These are phyloP conservation scores for Leistus spinibarbis DNA, from an alignment of 2,888 invertebrate genomes.

Conservation along the genomic window DNA sequence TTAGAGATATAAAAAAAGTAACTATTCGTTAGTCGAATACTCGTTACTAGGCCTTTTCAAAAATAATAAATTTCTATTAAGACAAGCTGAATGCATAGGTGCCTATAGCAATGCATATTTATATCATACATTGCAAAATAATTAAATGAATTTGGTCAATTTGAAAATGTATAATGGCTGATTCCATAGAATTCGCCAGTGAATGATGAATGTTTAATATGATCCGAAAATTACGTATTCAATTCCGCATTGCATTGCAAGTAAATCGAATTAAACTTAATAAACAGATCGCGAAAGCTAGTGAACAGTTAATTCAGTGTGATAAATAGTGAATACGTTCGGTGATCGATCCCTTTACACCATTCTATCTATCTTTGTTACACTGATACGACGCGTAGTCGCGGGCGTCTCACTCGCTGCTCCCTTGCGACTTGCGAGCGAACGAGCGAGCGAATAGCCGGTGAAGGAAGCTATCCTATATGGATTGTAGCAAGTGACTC, in stretches of 20 bases:
- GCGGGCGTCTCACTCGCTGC: background rate
- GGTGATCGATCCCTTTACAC: background rate
- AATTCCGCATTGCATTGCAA: background rate
- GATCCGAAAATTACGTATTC: background rate
- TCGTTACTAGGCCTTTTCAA: no score
- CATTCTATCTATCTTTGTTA: background rate
- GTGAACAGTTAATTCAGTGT: background rate
- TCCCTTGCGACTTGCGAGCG: no score
- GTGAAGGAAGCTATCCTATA: background rate
- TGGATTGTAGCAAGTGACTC: background rate
- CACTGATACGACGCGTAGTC: background rate
- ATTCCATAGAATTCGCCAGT: no score
- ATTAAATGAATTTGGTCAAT: no score
- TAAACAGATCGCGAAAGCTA: background rate
- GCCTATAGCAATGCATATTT: no score
- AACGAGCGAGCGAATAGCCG: background rate
- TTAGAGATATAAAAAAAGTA: no score
- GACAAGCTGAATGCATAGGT: no score
- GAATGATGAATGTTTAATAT: background rate
- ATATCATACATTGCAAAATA: no score
- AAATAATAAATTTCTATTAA: no score
- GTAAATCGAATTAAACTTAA: conserved; percentile 3
- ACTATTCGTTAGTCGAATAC: no score
- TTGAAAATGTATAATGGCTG: no score
- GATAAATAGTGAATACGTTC: conserved; percentile 5